Evolutionary conservation across 2,888 invertebrate genomes (phyloP), one percentile per base, ranked within the genome.

Genomic region (Schrankia costaestrigalis): DNA sequence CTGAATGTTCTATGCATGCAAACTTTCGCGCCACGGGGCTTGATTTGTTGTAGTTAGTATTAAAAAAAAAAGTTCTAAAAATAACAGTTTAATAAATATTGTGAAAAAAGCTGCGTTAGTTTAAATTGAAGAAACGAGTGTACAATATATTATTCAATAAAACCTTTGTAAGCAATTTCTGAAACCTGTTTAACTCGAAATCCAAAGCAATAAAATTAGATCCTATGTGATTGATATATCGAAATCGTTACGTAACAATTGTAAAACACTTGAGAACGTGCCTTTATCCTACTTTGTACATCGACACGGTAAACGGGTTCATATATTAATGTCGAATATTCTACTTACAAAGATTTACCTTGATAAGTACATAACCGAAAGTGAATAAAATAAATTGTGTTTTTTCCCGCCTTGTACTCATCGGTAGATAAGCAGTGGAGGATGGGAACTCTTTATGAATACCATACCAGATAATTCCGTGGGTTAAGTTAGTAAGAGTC

Each of bases 371-470:
- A 41, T 25, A 35, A 27, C 25, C 34, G n/a, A 11, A 35, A 37
- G 31, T 37, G 41, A 52, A 48, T 48, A 40, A 55, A 52, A 49
- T 41, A 48, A 42, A 41, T 52, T 45, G 11, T 23, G 11, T n/a
- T n/a, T n/a, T n/a, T n/a, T n/a, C n/a, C n/a, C n/a, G n/a, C n/a
- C n/a, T n/a, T n/a, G n/a, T n/a, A n/a, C n/a, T n/a, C n/a, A n/a
- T n/a, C n/a, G n/a, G n/a, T n/a, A n/a, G n/a, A n/a, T n/a, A n/a
- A n/a, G n/a, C n/a, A n/a, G n/a, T n/a, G n/a, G n/a, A n/a, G n/a
- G n/a, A n/a, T n/a, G n/a, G n/a, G n/a, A n/a, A n/a, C n/a, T n/a
- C n/a, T n/a, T n/a, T n/a, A n/a, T n/a, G n/a, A n/a, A n/a, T n/a
- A n/a, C n/a, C n/a, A n/a, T n/a, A n/a, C n/a, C n/a, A n/a, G n/a